Evolutionary conservation across 2,888 invertebrate genomes (phyloP).

Genomic region (Chydorus sphaericus): DNA sequence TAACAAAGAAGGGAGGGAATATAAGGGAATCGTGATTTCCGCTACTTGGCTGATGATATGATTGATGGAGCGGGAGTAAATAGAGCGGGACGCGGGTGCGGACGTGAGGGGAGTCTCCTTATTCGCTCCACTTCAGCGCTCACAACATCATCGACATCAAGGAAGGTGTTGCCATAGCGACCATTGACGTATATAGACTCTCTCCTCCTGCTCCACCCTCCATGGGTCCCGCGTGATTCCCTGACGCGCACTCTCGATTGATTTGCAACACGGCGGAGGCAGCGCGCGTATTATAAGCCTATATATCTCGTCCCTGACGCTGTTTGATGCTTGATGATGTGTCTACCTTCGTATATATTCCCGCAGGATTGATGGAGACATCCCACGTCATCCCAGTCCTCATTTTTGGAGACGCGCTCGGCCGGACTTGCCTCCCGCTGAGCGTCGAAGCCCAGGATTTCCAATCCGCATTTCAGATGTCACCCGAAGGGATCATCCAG

Average conservation of each 20-base stretch:
- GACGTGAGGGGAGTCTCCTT: background rate
- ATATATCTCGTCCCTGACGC: too few relatives aligned
- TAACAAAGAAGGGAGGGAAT: too few relatives aligned
- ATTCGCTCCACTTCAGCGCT: background rate
- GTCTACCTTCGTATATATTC: background rate
- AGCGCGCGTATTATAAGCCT: too few relatives aligned
- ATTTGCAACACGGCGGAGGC: too few relatives aligned
- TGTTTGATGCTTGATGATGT: background rate
- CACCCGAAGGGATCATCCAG: slow-evolving; percentile 37
- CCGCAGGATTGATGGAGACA: slow-evolving; percentile 34
- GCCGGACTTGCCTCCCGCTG: slow-evolving; percentile 58
- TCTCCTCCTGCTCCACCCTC: background rate
- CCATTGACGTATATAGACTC: background rate
- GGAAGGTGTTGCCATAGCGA: background rate
- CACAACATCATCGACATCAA: too few relatives aligned
- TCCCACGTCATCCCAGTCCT: slow-evolving; percentile 62
- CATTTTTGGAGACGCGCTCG: slow-evolving; percentile 61
- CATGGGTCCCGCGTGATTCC: background rate
- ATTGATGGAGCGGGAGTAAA: background rate
- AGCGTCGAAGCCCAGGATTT: slow-evolving; percentile 66
- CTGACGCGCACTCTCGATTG: background rate
- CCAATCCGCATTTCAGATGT: slow-evolving; percentile 48
- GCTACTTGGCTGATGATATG: background rate
- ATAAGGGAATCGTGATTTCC: background rate
- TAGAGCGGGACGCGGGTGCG: background rate